Conservation (phyloP, 2,113 vertebrate genomes). For the Onychostoma macrolepis region DNA sequence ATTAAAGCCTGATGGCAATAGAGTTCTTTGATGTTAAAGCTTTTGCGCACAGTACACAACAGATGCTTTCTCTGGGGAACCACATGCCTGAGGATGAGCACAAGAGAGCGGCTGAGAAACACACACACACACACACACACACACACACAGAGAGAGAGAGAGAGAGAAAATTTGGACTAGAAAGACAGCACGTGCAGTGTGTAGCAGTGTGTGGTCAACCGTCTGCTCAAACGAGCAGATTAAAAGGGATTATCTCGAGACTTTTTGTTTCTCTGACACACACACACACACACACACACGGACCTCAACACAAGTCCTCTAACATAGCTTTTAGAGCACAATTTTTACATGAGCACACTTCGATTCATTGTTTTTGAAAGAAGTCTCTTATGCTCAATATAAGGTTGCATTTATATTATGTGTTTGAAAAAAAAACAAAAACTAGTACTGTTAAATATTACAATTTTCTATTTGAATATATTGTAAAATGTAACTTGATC, state of each 20-base stretch:
- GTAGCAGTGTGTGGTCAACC: constrained; percentile 1
- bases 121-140: neutral
- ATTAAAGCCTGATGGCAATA: constrained; percentile 56
- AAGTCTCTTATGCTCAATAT: no score
- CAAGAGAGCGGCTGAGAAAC: neutral
- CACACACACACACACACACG: neutral
- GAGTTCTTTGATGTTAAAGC: constrained; percentile 21
- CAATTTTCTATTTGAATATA: no score
- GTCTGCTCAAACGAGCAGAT: constrained; percentile 12
- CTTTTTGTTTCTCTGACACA: neutral
- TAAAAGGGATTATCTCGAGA: constrained; percentile 25
- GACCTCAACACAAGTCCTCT: no score
- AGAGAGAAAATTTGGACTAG: neutral
- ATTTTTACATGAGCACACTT: no score
- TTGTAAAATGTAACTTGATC: no score
- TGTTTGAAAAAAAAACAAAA: no score
- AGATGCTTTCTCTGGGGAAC: constrained; percentile 23
- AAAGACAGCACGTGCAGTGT: constrained; percentile 7
- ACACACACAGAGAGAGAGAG: neutral
- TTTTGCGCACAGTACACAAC: constrained; percentile 18
- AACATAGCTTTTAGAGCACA: no score
- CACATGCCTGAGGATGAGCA: constrained; percentile 21
- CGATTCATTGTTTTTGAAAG: no score
- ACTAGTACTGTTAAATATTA: no score
- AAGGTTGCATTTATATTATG: no score